A percentile compares a stretch with the other conserved stretches of the same genome.
Conservation (phyloP, 2,113 vertebrate species). For the Ophiodon elongatus region DNA sequence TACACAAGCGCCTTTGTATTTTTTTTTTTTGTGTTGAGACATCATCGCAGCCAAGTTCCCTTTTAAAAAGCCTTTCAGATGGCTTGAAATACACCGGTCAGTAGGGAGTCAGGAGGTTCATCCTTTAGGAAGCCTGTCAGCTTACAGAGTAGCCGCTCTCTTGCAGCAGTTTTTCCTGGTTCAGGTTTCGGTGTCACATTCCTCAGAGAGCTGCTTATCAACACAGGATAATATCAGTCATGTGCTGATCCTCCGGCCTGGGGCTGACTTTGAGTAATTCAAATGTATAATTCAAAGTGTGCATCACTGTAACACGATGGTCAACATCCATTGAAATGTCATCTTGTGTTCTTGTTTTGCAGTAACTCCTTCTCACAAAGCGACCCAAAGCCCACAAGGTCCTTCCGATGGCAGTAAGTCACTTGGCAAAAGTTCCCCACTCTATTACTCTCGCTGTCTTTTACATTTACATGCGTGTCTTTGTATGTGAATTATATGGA, state of each 20-base stretch:
- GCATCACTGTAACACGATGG: neutral
- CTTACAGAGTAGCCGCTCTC: constrained; percentile 35
- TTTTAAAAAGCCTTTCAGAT: constrained; percentile 69
- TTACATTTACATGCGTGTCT: neutral
- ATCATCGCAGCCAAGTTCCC: constrained; percentile 72
- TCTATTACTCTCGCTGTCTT: neutral
- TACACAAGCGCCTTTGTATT: constrained; percentile 80
- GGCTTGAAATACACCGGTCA: constrained; percentile 36
- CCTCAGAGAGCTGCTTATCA: constrained; percentile 65
- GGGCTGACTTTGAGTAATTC: constrained; percentile 2
- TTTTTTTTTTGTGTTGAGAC: constrained; percentile 63
- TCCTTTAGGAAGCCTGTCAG: constrained; percentile 41
- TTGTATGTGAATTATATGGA: neutral
- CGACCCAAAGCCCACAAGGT: rapidly evolving
- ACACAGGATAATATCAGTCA: constrained; percentile 48
- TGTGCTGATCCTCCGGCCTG: constrained; percentile 12
- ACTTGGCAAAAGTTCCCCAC: neutral
- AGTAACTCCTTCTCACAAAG: constrained; percentile 17
- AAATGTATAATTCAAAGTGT: constrained; percentile 5
- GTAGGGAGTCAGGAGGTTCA: constrained; percentile 53
- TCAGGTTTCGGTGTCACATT: constrained; percentile 59
- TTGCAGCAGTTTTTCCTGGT: constrained; percentile 29
- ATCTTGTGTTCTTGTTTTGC: constrained; percentile 32
- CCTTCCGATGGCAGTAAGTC: constrained; percentile 34
- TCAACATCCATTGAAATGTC: constrained; percentile 1